These are phyloP conservation scores for Alcis repandata DNA, from an alignment of 2,888 invertebrate genomes.

Conservation along the genomic window DNA sequence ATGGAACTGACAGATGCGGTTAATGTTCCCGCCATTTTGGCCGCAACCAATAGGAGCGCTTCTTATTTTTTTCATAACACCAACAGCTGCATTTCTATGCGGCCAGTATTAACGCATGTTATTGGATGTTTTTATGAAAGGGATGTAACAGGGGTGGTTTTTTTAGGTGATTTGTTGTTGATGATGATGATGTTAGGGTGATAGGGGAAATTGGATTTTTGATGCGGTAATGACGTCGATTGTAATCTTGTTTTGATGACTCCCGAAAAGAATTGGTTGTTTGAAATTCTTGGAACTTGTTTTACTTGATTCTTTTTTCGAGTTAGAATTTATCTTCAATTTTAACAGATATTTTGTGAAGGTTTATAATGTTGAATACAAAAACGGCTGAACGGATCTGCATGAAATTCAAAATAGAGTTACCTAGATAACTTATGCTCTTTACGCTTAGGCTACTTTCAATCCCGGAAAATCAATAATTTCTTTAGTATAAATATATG, in stretches of 20 bases:
- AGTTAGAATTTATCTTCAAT: not conserved
- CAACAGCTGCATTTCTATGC: slow-evolving; percentile 74
- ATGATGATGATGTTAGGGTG: slow-evolving; percentile 53
- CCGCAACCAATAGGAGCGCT: slow-evolving; percentile 67
- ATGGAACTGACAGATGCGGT: slow-evolving; percentile 76
- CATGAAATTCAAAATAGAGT: no score
- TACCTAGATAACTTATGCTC: no score
- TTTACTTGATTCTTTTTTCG: not conserved
- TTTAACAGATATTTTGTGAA: no score
- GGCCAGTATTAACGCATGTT: slow-evolving; percentile 74
- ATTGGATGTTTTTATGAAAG: slow-evolving; percentile 78
- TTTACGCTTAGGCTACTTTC: no score
- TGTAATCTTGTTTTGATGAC: slow-evolving; percentile 46
- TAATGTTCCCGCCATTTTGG: slow-evolving; percentile 74
- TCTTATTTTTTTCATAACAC: slow-evolving; percentile 68
- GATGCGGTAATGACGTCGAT: slow-evolving; percentile 52
- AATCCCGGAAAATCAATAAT: no score
- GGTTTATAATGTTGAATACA: not conserved
- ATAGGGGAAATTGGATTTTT: slow-evolving; percentile 63
- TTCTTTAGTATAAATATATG: no score
- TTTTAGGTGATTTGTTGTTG: slow-evolving; percentile 56
- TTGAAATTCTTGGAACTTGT: slow-evolving; percentile 7
- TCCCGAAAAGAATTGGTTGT: slow-evolving; percentile 22
- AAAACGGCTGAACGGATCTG: no score
- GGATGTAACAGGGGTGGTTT: slow-evolving; percentile 51